Base-by-base conservation (phyloP, 1,140 invertebrate genomes). In the Zaprionus africanus region DNA sequence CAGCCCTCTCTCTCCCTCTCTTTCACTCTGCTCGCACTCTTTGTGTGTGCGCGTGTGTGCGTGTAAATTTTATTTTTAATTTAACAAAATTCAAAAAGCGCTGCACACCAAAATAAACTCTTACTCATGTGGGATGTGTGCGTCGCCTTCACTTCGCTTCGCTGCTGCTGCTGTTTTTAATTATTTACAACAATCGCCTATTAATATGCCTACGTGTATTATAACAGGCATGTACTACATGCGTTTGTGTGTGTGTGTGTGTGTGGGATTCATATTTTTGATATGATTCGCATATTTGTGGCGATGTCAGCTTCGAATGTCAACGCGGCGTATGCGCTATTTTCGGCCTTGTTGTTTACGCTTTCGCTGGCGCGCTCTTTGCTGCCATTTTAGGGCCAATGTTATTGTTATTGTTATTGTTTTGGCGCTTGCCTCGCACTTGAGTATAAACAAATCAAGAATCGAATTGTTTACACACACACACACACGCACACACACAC, bases 21-120 rank as follows among this genome's bases (percentile, higher is more conserved):
- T 19, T 12, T 38, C 24, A 12, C 28, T 34, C 56, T 19, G 31
- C 17, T 15, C 17, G 19, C 36, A 26, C 9, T 61, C n/a, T 65
- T 34, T 61, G 57, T 34, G 31, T 34, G 28, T 31, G 28, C 28
- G 28, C 28, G 28, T 61, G 60, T 56, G 49, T 74, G 24, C 64
- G 78, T 72, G 74, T 78, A 64, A 63, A 62, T 82, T 90, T 85
- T 90, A 90, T 90, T 90, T 90, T 77, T 82, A 88, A 90, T 90
- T 85, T 85, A 90, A 85, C 85, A 34, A 90, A 84, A 80, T 72
- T 75, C 61, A 78, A 72, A 83, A 86, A 83, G 67, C 81, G 78
- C 84, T 83, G 76, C 70, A 83, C 66, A 90, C 82, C 41, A 65
- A 90, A 88, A 88, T 88, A 88, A 88, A 81, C 53, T 84, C 57